phyloP scores from a whole-genome alignment of 2,797 vertebrate species.

The Serranus cabrilla region DNA sequence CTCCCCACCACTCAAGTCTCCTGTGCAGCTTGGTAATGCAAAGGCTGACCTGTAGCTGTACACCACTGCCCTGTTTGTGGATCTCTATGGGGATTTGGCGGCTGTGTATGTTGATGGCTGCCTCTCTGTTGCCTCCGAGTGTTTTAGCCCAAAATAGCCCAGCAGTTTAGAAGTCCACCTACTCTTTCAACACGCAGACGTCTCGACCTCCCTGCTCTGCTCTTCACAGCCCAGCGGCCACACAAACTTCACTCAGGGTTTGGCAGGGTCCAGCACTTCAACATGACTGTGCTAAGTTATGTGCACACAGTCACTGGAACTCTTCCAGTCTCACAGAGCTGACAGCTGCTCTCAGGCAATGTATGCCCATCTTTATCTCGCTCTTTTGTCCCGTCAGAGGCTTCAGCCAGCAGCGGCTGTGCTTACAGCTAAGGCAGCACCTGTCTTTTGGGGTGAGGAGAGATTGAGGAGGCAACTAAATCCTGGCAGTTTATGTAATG shows the following conservation, averaged over 20 bases:
- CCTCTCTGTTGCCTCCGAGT: slow-evolving; percentile 55
- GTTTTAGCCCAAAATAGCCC: slow-evolving; percentile 74
- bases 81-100: slow-evolving; percentile 69
- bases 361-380: slow-evolving; percentile 51
- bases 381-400: slow-evolving; percentile 35
- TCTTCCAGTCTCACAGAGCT: slow-evolving; percentile 39
- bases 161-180: slow-evolving; percentile 55
- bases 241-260: slow-evolving; percentile 40
- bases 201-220: slow-evolving; percentile 35
- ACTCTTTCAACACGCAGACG: slow-evolving; percentile 41
- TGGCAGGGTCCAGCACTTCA: slow-evolving; percentile 60
- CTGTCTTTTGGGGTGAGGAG: slow-evolving; percentile 66
- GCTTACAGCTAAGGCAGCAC: slow-evolving; percentile 56
- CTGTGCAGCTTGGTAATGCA: slow-evolving; percentile 22
- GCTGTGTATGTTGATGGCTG: slow-evolving; percentile 58
- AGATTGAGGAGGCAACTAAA: slow-evolving; percentile 56
- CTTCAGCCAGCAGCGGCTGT: slow-evolving; percentile 19
- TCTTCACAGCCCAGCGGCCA: slow-evolving; percentile 62
- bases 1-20: slow-evolving; percentile 1
- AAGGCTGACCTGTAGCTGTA: slow-evolving; percentile 28
- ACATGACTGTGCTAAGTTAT: slow-evolving; percentile 68
- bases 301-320: slow-evolving; percentile 52
- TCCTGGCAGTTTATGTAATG: slow-evolving; percentile 40
- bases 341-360: slow-evolving; percentile 67
- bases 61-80: slow-evolving; percentile 53